Evolutionary conservation across 2,797 vertebrate genomes (phyloP), one percentile per base, ranked within the genome.

Genomic region (Enteromius viviparus): DNA sequence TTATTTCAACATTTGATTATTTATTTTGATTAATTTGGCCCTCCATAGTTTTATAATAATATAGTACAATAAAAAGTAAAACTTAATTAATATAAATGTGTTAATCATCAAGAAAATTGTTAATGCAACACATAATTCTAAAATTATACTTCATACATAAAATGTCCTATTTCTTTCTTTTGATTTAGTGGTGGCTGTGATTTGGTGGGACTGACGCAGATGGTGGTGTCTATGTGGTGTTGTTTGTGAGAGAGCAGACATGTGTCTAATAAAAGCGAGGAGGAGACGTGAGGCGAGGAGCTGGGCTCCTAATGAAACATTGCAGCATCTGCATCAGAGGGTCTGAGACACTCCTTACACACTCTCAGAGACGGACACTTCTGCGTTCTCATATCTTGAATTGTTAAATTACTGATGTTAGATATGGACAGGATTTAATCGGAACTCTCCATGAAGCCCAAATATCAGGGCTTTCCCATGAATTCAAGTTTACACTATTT

Each of bases 221-320:
- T 32, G 6, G 6, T 7, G 9, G 49, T 58, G 37, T 70, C 34
- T 45, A 3, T 42, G 47, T 49, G 29, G 3, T 45, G 40, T 45
- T 47, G 17, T 70, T 15, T 55, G 71, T 14, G 72, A 55, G 17
- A 19, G 55, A 42, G 14, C 19, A 32, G n/a, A 53, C n/a, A 15
- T 5, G n/a, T 45, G 51, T 29, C 26, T 72, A 37, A 72, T 81
- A 47, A 81, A 64, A 55, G 17, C 51, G 40, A 0, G 15, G 15
- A 19, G 65, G 65, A 80, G 80, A 75, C 42, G 42, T 51, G 69
- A 72, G 58, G 14, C 8, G 58, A 81, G 42, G 19, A 5, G 5
- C 42, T 17, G 70, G 21, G 26, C 62, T 53, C 62, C 84, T 88
- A 86, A 80, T 72, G 83, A 86, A 89, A 91, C 91, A 92, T 88